These are phyloP conservation scores for Clamator glandarius DNA, from an alignment of 2,797 vertebrate species.

Conservation along the genomic window DNA sequence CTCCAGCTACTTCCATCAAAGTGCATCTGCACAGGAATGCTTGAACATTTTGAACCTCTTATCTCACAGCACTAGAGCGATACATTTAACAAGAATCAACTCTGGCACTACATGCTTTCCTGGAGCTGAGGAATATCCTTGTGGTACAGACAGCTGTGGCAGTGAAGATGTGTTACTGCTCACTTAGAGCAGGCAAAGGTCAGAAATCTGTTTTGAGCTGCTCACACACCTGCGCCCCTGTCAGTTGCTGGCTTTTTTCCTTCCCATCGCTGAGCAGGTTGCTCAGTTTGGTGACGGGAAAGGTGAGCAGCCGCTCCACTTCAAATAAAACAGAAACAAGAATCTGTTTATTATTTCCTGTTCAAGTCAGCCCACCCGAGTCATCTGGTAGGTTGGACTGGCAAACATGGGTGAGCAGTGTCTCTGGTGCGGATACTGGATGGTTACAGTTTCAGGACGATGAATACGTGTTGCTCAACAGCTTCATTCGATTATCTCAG, in stretches of 20 bases:
- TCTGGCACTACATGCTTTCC: not conserved
- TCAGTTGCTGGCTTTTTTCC: rapidly evolving
- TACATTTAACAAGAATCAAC: not conserved
- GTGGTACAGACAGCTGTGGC: not conserved
- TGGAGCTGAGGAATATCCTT: not conserved
- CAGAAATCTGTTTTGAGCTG: not conserved
- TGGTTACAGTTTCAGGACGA: rapidly evolving
- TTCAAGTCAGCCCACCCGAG: not conserved
- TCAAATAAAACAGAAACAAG: not conserved
- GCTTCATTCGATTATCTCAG: rapidly evolving
- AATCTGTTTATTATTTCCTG: not conserved
- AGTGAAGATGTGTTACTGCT: not conserved
- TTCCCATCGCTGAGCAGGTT: not conserved
- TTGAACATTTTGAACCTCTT: not conserved
- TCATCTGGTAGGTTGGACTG: not conserved
- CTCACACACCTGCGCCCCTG: not conserved
- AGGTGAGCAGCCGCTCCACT: not conserved
- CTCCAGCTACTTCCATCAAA: not conserved
- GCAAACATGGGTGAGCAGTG: not conserved
- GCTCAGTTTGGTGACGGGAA: not conserved
- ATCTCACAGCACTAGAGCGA: not conserved
- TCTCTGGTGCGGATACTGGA: rapidly evolving
- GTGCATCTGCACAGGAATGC: not conserved
- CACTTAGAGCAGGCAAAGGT: not conserved
- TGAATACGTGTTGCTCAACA: rapidly evolving